These are phyloP conservation scores for Meda fulgida DNA, from an alignment of 2,797 vertebrate species.

Conservation along the genomic window DNA sequence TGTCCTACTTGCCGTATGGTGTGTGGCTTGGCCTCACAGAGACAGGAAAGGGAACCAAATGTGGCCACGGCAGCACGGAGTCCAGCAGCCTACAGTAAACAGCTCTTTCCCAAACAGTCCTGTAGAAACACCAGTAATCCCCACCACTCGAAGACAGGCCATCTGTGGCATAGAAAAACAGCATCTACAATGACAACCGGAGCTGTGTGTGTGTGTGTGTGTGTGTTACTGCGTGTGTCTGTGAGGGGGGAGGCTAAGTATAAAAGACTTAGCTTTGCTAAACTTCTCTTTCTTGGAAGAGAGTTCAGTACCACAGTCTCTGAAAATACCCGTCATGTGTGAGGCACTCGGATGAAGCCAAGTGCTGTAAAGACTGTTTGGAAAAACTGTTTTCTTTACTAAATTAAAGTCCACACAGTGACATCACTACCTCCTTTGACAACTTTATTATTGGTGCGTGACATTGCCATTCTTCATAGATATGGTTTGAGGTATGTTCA, in stretches of 20 bases:
- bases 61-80: conserved; percentile 64
- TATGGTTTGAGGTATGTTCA: neutral
- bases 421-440: conserved; percentile 7
- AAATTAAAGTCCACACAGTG: conserved; percentile 3
- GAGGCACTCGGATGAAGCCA: conserved; percentile 45
- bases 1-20: conserved; percentile 25
- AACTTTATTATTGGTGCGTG: neutral
- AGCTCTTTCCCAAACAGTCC: conserved; percentile 63
- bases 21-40: conserved; percentile 61
- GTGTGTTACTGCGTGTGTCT: conserved; percentile 30
- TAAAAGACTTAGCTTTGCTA: conserved; percentile 32
- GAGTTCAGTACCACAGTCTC: conserved; percentile 48
- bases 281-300: conserved; percentile 60
- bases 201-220: neutral
- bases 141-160: conserved; percentile 63
- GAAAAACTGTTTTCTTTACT: neutral
- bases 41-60: conserved; percentile 54
- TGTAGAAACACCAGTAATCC: conserved; percentile 67
- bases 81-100: conserved; percentile 71
- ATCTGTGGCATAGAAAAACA: conserved; percentile 36
- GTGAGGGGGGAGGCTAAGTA: conserved; percentile 36
- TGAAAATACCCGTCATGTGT: conserved; percentile 57
- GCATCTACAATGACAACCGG: conserved; percentile 10
- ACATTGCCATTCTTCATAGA: neutral
- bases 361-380: conserved; percentile 22